phyloP scores from a whole-genome alignment of 2,888 invertebrate genomes.

The Oligia strigilis region DNA sequence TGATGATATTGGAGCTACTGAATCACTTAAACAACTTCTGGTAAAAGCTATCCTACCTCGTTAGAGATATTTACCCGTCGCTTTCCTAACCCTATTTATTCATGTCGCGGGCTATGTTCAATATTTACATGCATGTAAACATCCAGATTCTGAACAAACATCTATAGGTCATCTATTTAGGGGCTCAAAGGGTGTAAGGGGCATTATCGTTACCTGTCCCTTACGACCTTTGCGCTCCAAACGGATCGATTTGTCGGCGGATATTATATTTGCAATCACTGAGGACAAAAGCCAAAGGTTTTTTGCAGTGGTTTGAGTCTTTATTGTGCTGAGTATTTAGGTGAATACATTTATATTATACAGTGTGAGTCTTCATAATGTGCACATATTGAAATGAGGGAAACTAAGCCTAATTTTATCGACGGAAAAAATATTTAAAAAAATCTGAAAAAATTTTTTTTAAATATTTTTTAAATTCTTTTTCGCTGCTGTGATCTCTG shows the following conservation, averaged over 20 bases:
- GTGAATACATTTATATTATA: not conserved
- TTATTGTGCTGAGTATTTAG: not conserved
- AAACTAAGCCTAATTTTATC: no score
- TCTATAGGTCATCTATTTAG: conserved; percentile 39
- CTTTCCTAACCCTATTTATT: conserved; percentile 26
- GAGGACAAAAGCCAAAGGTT: conserved; percentile 15
- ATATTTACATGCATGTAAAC: conserved; percentile 41
- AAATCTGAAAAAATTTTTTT: no score
- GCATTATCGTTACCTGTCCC: conserved; percentile 13
- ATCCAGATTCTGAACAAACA: conserved; percentile 34
- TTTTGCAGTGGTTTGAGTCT: conserved; percentile 5
- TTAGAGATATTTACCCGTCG: not conserved
- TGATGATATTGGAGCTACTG: not conserved
- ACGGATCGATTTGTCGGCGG: conserved; percentile 30
- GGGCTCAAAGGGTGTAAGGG: conserved; percentile 32
- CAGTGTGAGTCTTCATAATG: no score
- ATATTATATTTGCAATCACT: conserved; percentile 45
- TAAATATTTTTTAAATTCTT: no score
- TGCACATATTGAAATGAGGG: no score
- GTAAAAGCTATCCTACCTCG: not conserved
- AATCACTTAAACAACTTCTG: not conserved
- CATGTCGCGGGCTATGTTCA: conserved; percentile 18
- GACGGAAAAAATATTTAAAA: no score
- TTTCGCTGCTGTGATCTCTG: no score
- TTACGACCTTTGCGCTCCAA: conserved; percentile 36